Evolutionary conservation across 2,113 vertebrate genomes (phyloP), one percentile per base, ranked within the genome.

Genomic region (Barnardius zonarius): DNA sequence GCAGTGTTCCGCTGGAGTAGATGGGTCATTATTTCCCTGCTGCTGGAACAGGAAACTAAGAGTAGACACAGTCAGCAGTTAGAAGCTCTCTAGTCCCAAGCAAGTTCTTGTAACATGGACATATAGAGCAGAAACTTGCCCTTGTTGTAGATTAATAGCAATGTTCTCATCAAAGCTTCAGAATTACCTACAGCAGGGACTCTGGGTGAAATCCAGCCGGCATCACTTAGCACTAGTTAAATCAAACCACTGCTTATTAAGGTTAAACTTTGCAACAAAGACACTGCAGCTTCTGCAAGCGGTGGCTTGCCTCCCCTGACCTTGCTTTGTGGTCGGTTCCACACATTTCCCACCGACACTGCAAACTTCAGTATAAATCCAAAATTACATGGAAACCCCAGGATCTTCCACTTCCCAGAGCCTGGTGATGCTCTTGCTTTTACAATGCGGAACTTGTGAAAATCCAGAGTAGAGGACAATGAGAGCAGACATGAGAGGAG

Each of bases 1-100:
- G 95, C 73, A 78, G 43, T 33, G 49, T 74, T 92, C 86, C 62
- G 17, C 37, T 62, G 74, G 86, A 93, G 37, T 77, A 14, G 4
- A 63, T 73, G 83, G 80, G 82, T 93, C 48, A 4, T 92, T 91
- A 92, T 95, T 93, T 93, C 79, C 79, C 72, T 76, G 12, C 86
- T 46, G 88, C 83, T 89, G 61, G 77, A 88, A 93, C 51, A 95
- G 49, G 74, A 82, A 93, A 73, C 63, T 63, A 86, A 62, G 86
- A 91, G 81, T 30, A 93, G 83, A 82, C 1, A 2, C 61, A 75
- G 64, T 55, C 93, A 95, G 96, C 51, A 88, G 68, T 23, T 86
- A 49, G 12, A 93, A 95, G 86, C 95, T 87, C 86, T 33, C 66
- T 22, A 59, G 83, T 93, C 91, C 74, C 81, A 73, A 70, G 73